Evolutionary conservation across 2,113 vertebrate genomes (phyloP), one percentile per base, ranked within the genome.

Genomic region (Serranochromis macrocephalus): DNA sequence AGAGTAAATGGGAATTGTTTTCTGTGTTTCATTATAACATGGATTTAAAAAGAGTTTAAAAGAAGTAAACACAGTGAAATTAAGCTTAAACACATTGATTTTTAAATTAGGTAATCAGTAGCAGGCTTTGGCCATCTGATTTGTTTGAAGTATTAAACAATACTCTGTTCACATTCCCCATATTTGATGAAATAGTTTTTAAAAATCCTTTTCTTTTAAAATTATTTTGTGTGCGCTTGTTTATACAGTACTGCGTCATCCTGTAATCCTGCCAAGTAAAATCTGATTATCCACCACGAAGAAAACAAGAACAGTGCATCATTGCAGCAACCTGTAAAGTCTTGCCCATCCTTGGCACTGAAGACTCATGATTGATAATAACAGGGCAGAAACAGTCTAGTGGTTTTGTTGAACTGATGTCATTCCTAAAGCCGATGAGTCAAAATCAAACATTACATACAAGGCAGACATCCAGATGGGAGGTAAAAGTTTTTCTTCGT

Each of bases 321-420:
- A 66, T 19, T 2, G 49, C 12, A 17, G 73, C 14, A 8, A 88
- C 88, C 68, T 89, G 92, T 14, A 53, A 16, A 45, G 53, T 82
- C 90, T 88, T 93, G 93, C 80, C 85, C 54, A 4, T 85, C 38
- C 19, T 81, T 81, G 75, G 91, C 91, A 87, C 85, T 33, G 19
- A 78, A 75, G 80, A 13, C 29, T 82, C 63, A n/a, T 85, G 79
- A 14, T 51, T 51, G 5, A 3, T 75, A 93, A 94, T 93, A 58
- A 92, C 75, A 85, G 87, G 83, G 57, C 89, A 5, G 88, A 81
- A 85, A 4, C 47, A 7, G 19, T 14, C 21, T n/a, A 19, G 16
- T 71, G 81, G 85, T 80, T 86, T 83, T 88, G 84, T 87, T 8
- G 38, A 26, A 71, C 55, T 94, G 94, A 93, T 89, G 78, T 93